Evolutionary conservation across 2,797 vertebrate species (phyloP).

Genomic region (Phyllotis vaccarum): DNA sequence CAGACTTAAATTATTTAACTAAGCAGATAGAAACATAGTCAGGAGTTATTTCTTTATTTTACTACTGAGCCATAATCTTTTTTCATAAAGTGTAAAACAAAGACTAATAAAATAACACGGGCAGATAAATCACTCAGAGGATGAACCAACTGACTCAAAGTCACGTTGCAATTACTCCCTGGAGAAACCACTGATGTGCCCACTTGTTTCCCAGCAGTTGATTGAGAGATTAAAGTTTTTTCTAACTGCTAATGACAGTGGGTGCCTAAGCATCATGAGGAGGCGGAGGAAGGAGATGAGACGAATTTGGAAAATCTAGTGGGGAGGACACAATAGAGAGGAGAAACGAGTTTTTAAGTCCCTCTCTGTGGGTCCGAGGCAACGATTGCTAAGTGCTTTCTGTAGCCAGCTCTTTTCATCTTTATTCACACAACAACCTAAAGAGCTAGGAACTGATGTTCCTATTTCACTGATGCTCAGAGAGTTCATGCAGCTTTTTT

Average conservation of each 20-base stretch:
- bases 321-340: neutral
- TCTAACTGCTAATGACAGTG: neutral
- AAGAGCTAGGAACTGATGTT: neutral
- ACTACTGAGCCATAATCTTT: neutral
- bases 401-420: neutral
- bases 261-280: neutral
- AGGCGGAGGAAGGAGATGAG: neutral
- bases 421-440: constrained; percentile 7
- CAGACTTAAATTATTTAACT: neutral
- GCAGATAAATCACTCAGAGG: neutral
- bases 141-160: neutral
- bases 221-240: neutral
- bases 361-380: neutral
- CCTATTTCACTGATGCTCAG: neutral
- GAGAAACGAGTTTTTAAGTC: neutral
- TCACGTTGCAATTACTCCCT: neutral
- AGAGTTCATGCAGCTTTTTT: neutral
- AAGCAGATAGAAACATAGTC: neutral
- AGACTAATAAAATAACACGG: neutral
- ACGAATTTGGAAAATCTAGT: neutral
- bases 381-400: neutral
- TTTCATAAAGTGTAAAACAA: neutral
- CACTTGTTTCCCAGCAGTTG: neutral
- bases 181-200: neutral
- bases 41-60: neutral